Evolutionary conservation across 2,113 vertebrate species (phyloP), one percentile per base, ranked within the genome.

Genomic region (Sturnira hondurensis): DNA sequence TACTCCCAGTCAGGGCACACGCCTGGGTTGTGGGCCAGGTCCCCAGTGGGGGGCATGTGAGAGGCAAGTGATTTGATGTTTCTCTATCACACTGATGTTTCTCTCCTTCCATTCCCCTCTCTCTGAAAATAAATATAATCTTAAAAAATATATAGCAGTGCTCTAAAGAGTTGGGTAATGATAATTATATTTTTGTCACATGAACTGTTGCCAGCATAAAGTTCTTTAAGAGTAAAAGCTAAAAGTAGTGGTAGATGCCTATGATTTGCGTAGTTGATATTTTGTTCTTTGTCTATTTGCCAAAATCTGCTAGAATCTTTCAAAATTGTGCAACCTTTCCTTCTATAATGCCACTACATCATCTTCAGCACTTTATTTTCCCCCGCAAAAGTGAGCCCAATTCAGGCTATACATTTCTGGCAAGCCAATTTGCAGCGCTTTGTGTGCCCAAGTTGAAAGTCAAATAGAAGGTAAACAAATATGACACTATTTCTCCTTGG

Each of bases 221-320:
- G 82, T 61, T 91, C 38, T 76, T 90, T 61, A 87, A 45, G 17
- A 94, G 17, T 76, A 94, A 91, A 91, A 96, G 84, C 68, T 77
- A 77, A 91, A 68, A 68, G 54, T 56, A 65, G 74, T 76, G 38
- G 50, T 61, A 86, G 14, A 56, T 74, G 13, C 14, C 38, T 87
- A 68, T 76, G n/a, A 84, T 65, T 78, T 65, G 68, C 63, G 20
- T 78, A 24, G 19, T 63, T n/a, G 12, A n/a, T 52, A 45, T 74
- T 71, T 70, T 71, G 52, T 67, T 88, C 82, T 80, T 63, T 91
- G 33, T 5, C 58, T 19, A 22, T 36, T 67, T 96, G 67, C 4
- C 38, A 36, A 71, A 52, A 83, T 83, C 26, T 77, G 38, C 83
- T 56, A 83, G 14, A 81, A 67, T 73, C 76, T 93, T 82, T 31